phyloP scores from a whole-genome alignment of 2,113 vertebrate genomes.

The Pelusios castaneus region DNA sequence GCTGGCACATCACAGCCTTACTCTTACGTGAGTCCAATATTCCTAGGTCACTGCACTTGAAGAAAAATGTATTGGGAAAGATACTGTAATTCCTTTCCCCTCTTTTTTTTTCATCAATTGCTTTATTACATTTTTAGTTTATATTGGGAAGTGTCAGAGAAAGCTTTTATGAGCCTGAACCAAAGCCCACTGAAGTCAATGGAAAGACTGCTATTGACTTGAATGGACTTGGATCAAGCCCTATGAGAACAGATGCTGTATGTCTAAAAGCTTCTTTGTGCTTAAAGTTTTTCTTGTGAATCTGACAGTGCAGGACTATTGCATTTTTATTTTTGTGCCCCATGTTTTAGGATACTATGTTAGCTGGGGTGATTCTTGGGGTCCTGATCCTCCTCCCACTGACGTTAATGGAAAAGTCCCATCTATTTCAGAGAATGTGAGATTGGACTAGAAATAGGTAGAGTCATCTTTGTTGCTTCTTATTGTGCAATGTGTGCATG shows the following conservation, averaged over 20 bases:
- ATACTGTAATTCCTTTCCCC: background rate
- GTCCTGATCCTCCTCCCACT: accelerated
- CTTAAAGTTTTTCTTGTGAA: background rate
- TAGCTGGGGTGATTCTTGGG: background rate
- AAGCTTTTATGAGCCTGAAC: background rate
- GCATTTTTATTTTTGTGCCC: background rate
- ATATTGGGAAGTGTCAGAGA: background rate
- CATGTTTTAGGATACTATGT: background rate
- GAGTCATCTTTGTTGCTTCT: background rate
- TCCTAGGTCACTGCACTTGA: background rate
- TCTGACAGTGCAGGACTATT: background rate
- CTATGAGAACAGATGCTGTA: background rate
- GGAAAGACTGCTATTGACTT: constrained; percentile 32
- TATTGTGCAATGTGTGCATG: background rate
- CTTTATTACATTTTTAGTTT: background rate
- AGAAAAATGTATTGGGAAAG: constrained; percentile 19
- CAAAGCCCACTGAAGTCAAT: background rate
- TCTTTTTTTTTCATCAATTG: background rate
- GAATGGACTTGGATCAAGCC: background rate
- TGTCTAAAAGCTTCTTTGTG: constrained; percentile 8
- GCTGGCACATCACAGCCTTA: background rate
- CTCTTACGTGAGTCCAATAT: constrained; percentile 21
- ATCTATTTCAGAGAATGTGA: accelerated
- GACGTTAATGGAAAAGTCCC: background rate
- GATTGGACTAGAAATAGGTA: background rate